Evolutionary conservation across 2,888 invertebrate genomes (phyloP).

Genomic region (Agrochola macilenta): DNA sequence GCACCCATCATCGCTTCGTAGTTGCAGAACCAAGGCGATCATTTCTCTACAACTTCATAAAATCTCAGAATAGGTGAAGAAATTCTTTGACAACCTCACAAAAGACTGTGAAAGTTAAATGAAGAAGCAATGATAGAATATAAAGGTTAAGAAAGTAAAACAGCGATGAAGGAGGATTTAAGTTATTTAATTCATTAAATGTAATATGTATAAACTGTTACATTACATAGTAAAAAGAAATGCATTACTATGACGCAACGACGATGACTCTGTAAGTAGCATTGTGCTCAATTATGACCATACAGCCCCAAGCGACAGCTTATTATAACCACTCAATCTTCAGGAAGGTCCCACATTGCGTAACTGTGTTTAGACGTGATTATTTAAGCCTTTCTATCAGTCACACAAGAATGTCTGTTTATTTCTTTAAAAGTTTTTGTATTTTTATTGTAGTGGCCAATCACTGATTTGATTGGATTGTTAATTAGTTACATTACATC

Average conservation of each 20-base stretch:
- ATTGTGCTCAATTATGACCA: background rate
- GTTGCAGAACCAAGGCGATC: background rate
- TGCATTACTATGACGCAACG: conserved; percentile 46
- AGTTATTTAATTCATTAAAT: background rate
- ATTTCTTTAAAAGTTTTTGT: background rate
- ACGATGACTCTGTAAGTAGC: conserved; percentile 44
- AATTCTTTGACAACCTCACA: background rate
- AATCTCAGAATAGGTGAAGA: background rate
- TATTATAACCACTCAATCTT: conserved; percentile 6
- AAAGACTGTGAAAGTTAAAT: background rate
- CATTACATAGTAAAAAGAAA: conserved; percentile 46
- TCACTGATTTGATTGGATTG: conserved; percentile 4
- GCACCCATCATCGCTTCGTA: background rate
- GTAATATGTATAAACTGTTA: conserved; percentile 3
- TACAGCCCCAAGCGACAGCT: conserved; percentile 24
- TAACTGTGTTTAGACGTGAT: conserved; percentile 12
- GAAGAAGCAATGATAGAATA: background rate
- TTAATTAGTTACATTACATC: conserved; percentile 2
- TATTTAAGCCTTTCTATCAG: conserved; percentile 19
- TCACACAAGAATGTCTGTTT: conserved; percentile 12
- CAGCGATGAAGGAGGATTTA: background rate
- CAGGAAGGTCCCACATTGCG: conserved; percentile 34
- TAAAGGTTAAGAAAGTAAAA: conserved; percentile 29
- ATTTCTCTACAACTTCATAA: background rate
- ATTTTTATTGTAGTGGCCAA: background rate